Conservation (phyloP, 2,888 invertebrate species). For the Epirrhoe tristata region DNA sequence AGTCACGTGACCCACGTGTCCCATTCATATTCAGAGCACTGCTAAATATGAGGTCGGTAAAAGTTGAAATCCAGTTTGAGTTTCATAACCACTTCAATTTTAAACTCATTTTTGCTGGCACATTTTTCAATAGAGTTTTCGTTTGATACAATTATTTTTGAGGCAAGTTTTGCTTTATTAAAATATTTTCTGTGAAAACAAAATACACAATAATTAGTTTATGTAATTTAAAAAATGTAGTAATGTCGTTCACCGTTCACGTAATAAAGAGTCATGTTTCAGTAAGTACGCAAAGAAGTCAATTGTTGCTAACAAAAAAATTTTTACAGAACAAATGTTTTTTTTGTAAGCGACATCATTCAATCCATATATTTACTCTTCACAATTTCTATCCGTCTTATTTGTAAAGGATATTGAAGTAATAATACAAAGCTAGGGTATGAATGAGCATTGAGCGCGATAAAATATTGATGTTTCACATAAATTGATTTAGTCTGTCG, state of each 20-base stretch:
- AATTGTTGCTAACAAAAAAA: neutral
- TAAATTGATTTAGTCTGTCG: neutral
- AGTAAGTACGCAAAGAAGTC: no score
- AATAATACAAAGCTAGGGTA: neutral
- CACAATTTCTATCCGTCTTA: neutral
- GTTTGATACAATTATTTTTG: neutral
- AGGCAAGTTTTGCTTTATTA: neutral
- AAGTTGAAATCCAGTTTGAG: constrained; percentile 23
- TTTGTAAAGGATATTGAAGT: neutral
- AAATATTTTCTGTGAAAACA: neutral
- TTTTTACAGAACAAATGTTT: neutral
- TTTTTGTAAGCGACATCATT: neutral
- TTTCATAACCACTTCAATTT: constrained; percentile 25
- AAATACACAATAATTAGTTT: no score
- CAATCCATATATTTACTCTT: neutral
- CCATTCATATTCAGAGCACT: constrained; percentile 22
- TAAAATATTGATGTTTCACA: neutral
- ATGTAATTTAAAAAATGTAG: no score
- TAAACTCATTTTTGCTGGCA: constrained; percentile 11
- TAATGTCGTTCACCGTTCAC: neutral
- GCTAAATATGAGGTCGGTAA: constrained; percentile 17
- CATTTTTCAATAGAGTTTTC: constrained; percentile 7
- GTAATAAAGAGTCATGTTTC: neutral
- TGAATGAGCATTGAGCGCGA: neutral
- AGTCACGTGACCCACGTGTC: constrained; percentile 19